A percentile compares a stretch with the other conserved stretches of the same genome.
These are phyloP conservation scores for Archocentrus centrarchus DNA, from an alignment of 2,113 vertebrate genomes.

Conservation along the genomic window DNA sequence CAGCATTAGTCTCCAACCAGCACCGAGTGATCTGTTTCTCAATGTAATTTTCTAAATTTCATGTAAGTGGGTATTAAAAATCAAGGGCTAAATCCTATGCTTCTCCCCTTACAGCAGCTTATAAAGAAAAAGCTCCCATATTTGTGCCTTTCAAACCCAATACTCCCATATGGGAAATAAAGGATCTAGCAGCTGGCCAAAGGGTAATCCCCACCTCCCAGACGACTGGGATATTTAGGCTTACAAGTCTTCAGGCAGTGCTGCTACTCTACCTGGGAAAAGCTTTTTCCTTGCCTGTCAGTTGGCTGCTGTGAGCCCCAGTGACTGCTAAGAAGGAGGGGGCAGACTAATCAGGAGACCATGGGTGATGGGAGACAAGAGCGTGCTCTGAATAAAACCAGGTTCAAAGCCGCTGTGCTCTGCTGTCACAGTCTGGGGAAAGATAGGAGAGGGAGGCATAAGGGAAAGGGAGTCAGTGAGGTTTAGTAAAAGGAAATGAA, in stretches of 20 bases:
- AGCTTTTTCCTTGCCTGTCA: slow-evolving; percentile 58
- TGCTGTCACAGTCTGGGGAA: slow-evolving; percentile 33
- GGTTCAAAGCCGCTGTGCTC: slow-evolving; percentile 17
- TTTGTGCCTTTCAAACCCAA: slow-evolving; percentile 34
- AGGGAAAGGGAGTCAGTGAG: not conserved
- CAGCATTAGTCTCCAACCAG: slow-evolving; percentile 10
- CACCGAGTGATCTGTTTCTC: slow-evolving; percentile 15
- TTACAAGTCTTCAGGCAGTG: slow-evolving; percentile 49
- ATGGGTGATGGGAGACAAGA: slow-evolving; percentile 61
- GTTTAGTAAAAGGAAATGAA: slow-evolving; percentile 24
- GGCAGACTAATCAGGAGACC: slow-evolving; percentile 63
- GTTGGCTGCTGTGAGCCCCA: slow-evolving; percentile 39
- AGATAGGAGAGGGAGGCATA: not conserved
- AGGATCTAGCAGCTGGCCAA: slow-evolving; percentile 37
- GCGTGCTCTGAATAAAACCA: slow-evolving; percentile 61
- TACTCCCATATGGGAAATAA: slow-evolving; percentile 28
- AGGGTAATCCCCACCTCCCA: slow-evolving; percentile 54
- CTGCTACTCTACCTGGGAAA: slow-evolving; percentile 55
- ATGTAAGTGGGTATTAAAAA: slow-evolving; percentile 11
- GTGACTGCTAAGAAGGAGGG: slow-evolving; percentile 39
- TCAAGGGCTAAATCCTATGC: slow-evolving; percentile 1
- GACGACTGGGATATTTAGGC: slow-evolving; percentile 54
- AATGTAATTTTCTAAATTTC: slow-evolving; percentile 6
- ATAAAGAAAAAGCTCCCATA: slow-evolving; percentile 14
- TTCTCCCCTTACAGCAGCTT: slow-evolving; percentile 21